Evolutionary conservation across 2,888 invertebrate species (phyloP).

Genomic region (Saturnia japonica): DNA sequence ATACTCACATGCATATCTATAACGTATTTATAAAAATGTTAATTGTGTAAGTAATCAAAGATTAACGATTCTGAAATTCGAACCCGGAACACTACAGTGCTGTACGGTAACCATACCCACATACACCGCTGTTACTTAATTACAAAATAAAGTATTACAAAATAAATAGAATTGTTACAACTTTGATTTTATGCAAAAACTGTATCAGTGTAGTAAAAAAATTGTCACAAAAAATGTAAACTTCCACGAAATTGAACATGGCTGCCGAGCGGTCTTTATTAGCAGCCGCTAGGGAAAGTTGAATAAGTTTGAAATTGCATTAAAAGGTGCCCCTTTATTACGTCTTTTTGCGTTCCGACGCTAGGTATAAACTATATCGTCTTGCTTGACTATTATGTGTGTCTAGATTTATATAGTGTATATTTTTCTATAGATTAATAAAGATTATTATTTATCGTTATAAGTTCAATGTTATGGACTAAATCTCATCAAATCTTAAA

Average conservation of each 20-base stretch:
- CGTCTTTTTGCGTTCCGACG: neutral
- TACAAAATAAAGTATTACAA: constrained; percentile 11
- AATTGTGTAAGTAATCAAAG: neutral
- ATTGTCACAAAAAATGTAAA: constrained; percentile 20
- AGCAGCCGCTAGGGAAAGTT: neutral
- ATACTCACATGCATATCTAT: neutral
- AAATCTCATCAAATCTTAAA: no score
- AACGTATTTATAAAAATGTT: neutral
- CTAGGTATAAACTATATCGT: neutral
- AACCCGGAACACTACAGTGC: neutral
- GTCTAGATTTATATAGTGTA: neutral
- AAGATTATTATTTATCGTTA: no score
- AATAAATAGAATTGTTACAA: neutral
- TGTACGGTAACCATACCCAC: neutral
- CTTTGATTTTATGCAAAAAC: constrained; percentile 20
- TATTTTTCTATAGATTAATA: neutral
- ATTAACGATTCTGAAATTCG: neutral
- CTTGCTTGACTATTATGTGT: neutral
- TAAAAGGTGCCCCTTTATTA: neutral
- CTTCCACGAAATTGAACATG: constrained; percentile 22
- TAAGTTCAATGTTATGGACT: no score
- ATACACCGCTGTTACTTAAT: neutral
- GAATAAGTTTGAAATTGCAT: neutral
- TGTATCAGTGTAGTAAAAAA: constrained; percentile 17
- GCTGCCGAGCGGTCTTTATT: neutral